Conservation (phyloP, 2,113 vertebrate genomes). For the Lamprotornis superbus region DNA sequence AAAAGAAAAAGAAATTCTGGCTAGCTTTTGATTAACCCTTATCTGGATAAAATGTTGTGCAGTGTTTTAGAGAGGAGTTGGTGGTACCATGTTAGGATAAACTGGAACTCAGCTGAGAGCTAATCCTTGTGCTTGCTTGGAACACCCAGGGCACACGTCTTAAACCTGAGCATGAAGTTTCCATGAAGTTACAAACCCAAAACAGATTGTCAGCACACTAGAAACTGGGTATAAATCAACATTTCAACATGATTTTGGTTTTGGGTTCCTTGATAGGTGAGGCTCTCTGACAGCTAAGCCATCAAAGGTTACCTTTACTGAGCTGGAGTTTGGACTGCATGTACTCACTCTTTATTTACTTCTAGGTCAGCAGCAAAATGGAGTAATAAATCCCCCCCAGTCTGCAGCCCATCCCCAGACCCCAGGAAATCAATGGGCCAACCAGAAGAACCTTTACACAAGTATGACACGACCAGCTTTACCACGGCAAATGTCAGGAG, state of each 20-base stretch:
- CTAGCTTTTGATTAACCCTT: neutral
- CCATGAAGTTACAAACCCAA: neutral
- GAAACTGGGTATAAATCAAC: neutral
- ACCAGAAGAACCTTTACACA: slow-evolving; percentile 71
- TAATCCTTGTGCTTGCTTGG: neutral
- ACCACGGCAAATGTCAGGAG: slow-evolving; percentile 76
- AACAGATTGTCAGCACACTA: fast-evolving
- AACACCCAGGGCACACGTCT: neutral
- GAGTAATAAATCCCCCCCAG: slow-evolving; percentile 74
- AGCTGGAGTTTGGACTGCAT: neutral
- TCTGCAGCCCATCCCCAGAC: slow-evolving; percentile 69
- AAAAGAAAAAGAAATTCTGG: neutral
- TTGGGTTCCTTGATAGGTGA: neutral
- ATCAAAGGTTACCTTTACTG: too few relatives aligned
- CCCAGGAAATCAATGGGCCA: slow-evolving; percentile 64
- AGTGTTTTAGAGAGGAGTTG: neutral
- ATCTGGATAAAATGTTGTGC: neutral
- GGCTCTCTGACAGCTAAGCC: neutral
- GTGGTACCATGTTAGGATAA: neutral
- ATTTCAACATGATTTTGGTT: neutral
- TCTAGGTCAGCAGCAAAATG: slow-evolving; percentile 88
- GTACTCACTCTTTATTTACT: neutral
- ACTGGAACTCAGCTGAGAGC: neutral
- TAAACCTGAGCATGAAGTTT: neutral
- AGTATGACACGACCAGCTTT: slow-evolving; percentile 77